Percentiles rank a stretch among this genome's conserved stretches.
These are phyloP conservation scores for Nomada goodeniana DNA, from an alignment of 2,888 invertebrate genomes.

Conservation along the genomic window DNA sequence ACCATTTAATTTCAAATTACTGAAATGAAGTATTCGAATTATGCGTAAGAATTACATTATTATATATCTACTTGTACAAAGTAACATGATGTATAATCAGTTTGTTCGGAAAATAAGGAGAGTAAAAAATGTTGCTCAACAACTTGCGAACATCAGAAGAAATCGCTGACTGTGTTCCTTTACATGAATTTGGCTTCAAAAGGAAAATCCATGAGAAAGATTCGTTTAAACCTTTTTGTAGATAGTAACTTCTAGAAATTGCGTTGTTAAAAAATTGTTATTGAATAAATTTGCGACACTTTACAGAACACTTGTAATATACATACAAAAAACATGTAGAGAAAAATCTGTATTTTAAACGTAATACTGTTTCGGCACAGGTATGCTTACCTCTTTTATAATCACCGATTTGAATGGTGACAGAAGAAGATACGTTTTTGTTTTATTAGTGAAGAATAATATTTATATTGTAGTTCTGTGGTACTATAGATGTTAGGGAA, in stretches of 20 bases:
- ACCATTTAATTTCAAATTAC: constrained; percentile 37
- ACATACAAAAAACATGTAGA: constrained; percentile 61
- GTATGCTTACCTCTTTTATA: constrained; percentile 65
- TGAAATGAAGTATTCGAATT: constrained; percentile 16
- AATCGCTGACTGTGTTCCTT: constrained; percentile 62
- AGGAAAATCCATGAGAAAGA: constrained; percentile 55
- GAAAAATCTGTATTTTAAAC: constrained; percentile 69
- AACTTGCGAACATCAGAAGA: constrained; percentile 51
- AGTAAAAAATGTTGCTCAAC: constrained; percentile 66
- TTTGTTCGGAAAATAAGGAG: constrained; percentile 53
- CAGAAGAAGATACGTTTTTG: constrained; percentile 62
- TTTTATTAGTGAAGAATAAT: constrained; percentile 58
- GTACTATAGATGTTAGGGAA: constrained; percentile 57
- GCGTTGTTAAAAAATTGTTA: constrained; percentile 74
- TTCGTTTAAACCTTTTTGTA: constrained; percentile 71
- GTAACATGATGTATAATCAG: constrained; percentile 62
- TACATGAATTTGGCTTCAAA: constrained; percentile 59
- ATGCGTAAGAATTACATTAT: constrained; percentile 39
- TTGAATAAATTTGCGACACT: constrained; percentile 66
- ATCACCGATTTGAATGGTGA: constrained; percentile 36
- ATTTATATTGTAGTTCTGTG: constrained; percentile 63
- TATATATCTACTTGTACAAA: constrained; percentile 65
- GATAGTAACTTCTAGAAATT: constrained; percentile 74
- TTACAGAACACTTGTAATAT: constrained; percentile 66
- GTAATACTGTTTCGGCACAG: constrained; percentile 60